A percentile compares a stretch with the other conserved stretches of the same genome.
phyloP scores from a whole-genome alignment of 2,113 vertebrate species.

The Saimiri boliviensis region DNA sequence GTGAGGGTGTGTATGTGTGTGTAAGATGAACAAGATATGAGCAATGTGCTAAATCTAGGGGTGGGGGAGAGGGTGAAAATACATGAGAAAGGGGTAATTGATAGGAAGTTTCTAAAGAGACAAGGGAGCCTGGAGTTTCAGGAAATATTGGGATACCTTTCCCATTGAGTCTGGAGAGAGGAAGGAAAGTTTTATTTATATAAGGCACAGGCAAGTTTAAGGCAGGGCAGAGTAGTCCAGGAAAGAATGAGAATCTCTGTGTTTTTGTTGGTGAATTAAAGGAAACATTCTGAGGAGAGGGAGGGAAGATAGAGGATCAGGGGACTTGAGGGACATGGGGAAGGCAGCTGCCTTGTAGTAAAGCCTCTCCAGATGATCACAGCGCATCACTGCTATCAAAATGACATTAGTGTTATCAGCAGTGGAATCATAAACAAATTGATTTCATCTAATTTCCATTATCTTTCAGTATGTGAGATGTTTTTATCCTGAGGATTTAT shows the following conservation, averaged over 20 bases:
- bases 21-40: background rate
- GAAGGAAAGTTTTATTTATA: background rate
- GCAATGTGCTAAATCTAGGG: background rate
- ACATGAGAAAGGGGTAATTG: background rate
- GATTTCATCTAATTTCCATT: background rate
- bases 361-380: background rate
- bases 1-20: background rate
- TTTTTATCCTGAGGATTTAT: constrained; percentile 16
- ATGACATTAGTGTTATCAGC: background rate
- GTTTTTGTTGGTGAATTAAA: background rate
- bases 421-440: background rate
- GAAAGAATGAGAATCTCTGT: background rate
- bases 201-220: no score
- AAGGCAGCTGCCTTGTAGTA: background rate
- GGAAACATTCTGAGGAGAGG: background rate
- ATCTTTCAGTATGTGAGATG: background rate
- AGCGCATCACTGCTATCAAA: background rate
- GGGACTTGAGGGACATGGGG: background rate
- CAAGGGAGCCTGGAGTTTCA: background rate
- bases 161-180: background rate
- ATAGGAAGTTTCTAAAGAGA: background rate
- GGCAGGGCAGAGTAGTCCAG: background rate
- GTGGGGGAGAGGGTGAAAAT: background rate
- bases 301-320: no score
- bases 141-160: background rate